Conservation (phyloP, 2,797 vertebrate species). For the Gymnopithys bicolor region DNA sequence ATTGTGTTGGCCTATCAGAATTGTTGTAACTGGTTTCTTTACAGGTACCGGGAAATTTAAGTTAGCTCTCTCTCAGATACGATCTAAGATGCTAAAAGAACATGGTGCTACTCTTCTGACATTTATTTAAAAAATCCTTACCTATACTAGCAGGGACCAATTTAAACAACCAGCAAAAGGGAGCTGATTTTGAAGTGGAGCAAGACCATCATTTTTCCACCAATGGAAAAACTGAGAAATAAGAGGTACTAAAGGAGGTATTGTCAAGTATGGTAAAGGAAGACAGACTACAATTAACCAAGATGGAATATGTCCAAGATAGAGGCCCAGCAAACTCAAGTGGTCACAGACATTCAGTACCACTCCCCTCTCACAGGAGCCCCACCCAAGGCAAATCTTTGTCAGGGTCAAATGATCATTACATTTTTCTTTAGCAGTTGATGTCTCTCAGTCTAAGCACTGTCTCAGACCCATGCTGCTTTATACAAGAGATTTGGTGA, state of each 20-base stretch:
- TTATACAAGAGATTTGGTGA: neutral
- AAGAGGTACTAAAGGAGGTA: neutral
- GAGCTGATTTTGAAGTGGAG: neutral
- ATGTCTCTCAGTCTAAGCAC: neutral
- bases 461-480: neutral
- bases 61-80: neutral
- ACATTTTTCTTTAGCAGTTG: neutral
- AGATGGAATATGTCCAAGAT: constrained; percentile 17
- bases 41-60: neutral
- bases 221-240: constrained; percentile 10
- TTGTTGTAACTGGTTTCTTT: neutral
- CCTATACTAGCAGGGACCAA: neutral
- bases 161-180: neutral
- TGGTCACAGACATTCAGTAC: neutral
- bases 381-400: neutral
- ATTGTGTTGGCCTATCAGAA: neutral
- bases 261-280: neutral
- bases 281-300: neutral
- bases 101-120: neutral
- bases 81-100: neutral
- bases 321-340: neutral
- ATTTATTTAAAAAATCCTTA: neutral
- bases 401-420: neutral
- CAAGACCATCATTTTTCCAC: neutral
- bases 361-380: neutral